Evolutionary conservation across 2,888 invertebrate species (phyloP), one percentile per base, ranked within the genome.

Genomic region (Spodoptera exigua): DNA sequence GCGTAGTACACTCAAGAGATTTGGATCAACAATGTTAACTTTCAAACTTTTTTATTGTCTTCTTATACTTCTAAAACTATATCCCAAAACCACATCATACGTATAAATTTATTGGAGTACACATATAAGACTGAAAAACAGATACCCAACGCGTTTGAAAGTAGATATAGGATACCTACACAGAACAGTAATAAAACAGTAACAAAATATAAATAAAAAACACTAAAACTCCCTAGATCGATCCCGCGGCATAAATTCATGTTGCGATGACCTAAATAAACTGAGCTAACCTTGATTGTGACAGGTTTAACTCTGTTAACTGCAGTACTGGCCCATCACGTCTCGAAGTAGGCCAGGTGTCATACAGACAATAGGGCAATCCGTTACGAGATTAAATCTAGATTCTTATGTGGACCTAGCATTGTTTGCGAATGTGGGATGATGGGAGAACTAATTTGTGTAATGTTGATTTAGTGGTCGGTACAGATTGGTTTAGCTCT

Each of bases 331-430:
- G 36, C 36, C 37, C 36, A 59, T 65, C 56, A 35, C 56, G 51
- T 48, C 21, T 36, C 32, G 48, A 74, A 67, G 62, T 67, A 63
- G 72, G 72, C 43, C 61, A 71, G 62, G 60, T 59, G 53, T 41
- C 62, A 57, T 43, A 49, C 37, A 60, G 57, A 70, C 66, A 72
- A 70, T 74, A 66, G 60, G 58, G 70, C 51, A 55, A 70, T 66
- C 62, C 54, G 55, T 67, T 37, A n/a, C n/a, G 10, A 45, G 62
- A 70, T 71, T 46, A 54, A 32, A 66, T 60, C 60, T 66, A 58
- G 54, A 69, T 49, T 61, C 17, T 43, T 51, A 14, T 35, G 41
- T 61, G 54, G 54, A 60, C n/a, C 59, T 56, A 49, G 55, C 43
- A 54, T 53, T 39, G 41, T 47, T 2, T n/a, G 27, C 27, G 39